Conservation (phyloP, 2,113 vertebrate species). For the Cardinalis cardinalis region DNA sequence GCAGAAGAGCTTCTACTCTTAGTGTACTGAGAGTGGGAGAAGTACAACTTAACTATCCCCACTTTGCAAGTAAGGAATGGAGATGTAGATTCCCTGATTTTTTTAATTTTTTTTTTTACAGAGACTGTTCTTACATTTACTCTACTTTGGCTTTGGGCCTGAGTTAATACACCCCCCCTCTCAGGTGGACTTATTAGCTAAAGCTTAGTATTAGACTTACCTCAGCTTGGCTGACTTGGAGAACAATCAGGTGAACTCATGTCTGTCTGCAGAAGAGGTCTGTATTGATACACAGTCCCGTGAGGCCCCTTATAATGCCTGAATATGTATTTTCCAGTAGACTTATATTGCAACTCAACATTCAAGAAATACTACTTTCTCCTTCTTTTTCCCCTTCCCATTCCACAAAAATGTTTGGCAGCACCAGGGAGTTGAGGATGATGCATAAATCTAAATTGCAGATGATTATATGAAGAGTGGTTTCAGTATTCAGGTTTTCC, state of each 20-base stretch:
- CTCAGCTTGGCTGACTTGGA: background rate
- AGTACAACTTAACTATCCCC: background rate
- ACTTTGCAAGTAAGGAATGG: background rate
- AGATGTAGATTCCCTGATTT: background rate
- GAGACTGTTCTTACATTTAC: background rate
- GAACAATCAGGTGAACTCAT: conserved; percentile 18
- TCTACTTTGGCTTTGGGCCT: background rate
- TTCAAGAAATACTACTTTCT: background rate
- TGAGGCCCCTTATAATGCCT: background rate
- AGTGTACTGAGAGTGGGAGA: background rate
- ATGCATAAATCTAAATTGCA: background rate
- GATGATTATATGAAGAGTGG: background rate
- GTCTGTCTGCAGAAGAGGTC: conserved; percentile 6
- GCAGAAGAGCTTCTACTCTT: background rate
- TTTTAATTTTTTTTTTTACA: background rate
- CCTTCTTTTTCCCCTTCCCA: background rate
- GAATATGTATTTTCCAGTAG: background rate
- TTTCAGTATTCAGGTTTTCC: background rate
- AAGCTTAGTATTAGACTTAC: background rate
- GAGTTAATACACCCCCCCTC: background rate
- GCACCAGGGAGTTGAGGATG: background rate
- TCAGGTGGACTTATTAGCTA: background rate
- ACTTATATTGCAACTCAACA: background rate
- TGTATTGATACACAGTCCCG: background rate
- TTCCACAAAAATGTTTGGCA: background rate